These are phyloP conservation scores for Ectemnius continuus DNA, from an alignment of 2,888 invertebrate genomes.

Conservation along the genomic window DNA sequence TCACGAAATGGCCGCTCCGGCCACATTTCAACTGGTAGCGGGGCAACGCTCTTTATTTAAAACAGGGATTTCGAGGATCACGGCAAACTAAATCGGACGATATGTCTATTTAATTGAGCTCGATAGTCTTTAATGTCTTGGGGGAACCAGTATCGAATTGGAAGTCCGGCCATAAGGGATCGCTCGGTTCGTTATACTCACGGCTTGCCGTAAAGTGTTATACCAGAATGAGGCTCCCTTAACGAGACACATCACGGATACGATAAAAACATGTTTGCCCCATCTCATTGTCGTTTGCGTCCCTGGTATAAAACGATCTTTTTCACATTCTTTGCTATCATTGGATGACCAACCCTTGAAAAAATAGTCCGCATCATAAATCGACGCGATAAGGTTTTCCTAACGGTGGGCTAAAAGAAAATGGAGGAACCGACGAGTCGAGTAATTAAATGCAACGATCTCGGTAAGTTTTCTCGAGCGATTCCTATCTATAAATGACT, in stretches of 20 bases:
- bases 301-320: no score
- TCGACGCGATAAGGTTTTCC: no score
- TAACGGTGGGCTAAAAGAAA: not conserved
- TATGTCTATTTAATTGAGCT: constrained; percentile 35
- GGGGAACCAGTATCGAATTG: constrained; percentile 37
- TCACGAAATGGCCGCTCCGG: constrained; percentile 37
- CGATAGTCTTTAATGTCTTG: constrained; percentile 36
- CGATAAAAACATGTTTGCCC: no score
- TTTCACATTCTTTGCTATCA: no score
- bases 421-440: not conserved
- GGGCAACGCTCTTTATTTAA: constrained; percentile 22
- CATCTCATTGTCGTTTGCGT: no score
- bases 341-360: no score
- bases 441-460: not conserved
- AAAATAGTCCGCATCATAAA: no score
- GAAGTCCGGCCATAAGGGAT: not conserved
- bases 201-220: no score
- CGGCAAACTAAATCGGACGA: constrained; percentile 20
- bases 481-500: not conserved
- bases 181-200: constrained; percentile 7
- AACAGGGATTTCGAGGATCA: constrained; percentile 25
- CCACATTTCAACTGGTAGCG: constrained; percentile 4
- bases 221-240: no score
- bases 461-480: not conserved
- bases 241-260: no score